A percentile compares a stretch with the other conserved stretches of the same genome.
Evolutionary conservation across 2,113 vertebrate genomes (phyloP).

Genomic region (Stigmatopora argus): DNA sequence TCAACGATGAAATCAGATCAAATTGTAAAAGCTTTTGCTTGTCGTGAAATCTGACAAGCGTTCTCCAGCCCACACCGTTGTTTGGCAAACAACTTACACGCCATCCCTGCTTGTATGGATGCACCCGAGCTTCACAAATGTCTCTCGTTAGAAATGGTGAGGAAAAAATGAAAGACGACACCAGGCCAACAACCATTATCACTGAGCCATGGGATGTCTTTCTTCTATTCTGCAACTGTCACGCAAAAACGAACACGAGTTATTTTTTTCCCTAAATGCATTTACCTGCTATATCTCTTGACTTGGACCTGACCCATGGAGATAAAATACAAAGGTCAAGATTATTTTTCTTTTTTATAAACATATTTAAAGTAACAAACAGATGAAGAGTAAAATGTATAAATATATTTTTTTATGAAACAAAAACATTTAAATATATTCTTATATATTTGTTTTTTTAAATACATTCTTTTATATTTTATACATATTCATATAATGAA

Average conservation of each 20-base stretch:
- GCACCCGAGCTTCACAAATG: conserved; percentile 44
- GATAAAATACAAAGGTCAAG: conserved; percentile 16
- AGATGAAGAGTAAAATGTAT: not conserved
- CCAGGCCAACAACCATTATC: conserved; percentile 32
- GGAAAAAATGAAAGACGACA: conserved; percentile 50
- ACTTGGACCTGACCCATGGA: conserved; percentile 23
- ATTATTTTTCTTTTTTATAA: conserved; percentile 6
- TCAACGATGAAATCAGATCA: conserved; percentile 30
- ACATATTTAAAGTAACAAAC: not conserved
- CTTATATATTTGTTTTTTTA: too few relatives aligned
- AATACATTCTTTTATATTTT: too few relatives aligned
- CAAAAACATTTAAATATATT: too few relatives aligned
- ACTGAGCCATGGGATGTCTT: conserved; percentile 34
- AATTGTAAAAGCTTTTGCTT: conserved; percentile 24
- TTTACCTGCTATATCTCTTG: conserved; percentile 14
- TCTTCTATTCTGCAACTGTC: conserved; percentile 21
- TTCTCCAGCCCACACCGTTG: not conserved
- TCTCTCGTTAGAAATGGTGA: conserved; percentile 42
- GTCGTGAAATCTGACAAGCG: conserved; percentile 22
- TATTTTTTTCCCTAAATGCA: conserved; percentile 11
- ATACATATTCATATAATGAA: too few relatives aligned
- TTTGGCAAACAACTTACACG: conserved; percentile 37
- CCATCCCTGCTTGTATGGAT: conserved; percentile 43
- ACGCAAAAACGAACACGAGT: conserved; percentile 31
- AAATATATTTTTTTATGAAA: too few relatives aligned